Conservation (phyloP, 2,888 invertebrate genomes). For the Hydriomena furcata region DNA sequence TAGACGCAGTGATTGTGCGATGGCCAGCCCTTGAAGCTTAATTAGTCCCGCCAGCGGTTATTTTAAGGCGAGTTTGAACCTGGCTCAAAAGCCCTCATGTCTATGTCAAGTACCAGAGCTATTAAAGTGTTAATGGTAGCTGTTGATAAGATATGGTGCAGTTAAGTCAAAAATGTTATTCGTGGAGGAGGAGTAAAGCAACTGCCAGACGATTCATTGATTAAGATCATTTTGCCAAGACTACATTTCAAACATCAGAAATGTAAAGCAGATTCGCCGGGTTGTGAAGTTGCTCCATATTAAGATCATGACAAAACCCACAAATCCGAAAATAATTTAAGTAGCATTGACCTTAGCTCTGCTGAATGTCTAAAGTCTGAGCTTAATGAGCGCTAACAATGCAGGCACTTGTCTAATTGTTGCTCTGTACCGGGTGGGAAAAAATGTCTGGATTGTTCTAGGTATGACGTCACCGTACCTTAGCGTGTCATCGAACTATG, state of each 20-base stretch:
- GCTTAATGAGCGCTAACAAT: slow-evolving; percentile 55
- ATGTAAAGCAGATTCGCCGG: slow-evolving; percentile 15
- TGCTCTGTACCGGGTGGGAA: slow-evolving; percentile 63
- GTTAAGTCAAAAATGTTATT: slow-evolving; percentile 16
- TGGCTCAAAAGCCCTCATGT: slow-evolving; percentile 17
- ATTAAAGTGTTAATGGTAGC: slow-evolving; percentile 23
- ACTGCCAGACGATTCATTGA: slow-evolving; percentile 2
- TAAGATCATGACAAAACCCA: slow-evolving; percentile 40
- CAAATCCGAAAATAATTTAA: slow-evolving; percentile 45
- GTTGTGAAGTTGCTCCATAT: slow-evolving; percentile 23
- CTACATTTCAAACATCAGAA: slow-evolving; percentile 18
- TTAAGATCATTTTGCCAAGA: neutral
- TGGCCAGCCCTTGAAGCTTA: neutral
- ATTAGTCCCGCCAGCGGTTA: slow-evolving; percentile 5
- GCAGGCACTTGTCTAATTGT: slow-evolving; percentile 64
- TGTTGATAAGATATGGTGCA: slow-evolving; percentile 20
- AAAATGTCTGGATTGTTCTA: slow-evolving; percentile 55
- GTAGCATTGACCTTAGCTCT: slow-evolving; percentile 58
- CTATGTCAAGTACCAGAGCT: slow-evolving; percentile 20
- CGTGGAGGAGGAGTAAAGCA: neutral
- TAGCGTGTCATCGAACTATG: slow-evolving; percentile 49
- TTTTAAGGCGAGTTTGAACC: slow-evolving; percentile 11
- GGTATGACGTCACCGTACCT: slow-evolving; percentile 54
- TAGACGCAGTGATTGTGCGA: neutral
- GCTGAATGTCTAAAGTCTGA: slow-evolving; percentile 46